Evolutionary conservation across 2,797 vertebrate genomes (phyloP).

Genomic region (Ibycter americanus): DNA sequence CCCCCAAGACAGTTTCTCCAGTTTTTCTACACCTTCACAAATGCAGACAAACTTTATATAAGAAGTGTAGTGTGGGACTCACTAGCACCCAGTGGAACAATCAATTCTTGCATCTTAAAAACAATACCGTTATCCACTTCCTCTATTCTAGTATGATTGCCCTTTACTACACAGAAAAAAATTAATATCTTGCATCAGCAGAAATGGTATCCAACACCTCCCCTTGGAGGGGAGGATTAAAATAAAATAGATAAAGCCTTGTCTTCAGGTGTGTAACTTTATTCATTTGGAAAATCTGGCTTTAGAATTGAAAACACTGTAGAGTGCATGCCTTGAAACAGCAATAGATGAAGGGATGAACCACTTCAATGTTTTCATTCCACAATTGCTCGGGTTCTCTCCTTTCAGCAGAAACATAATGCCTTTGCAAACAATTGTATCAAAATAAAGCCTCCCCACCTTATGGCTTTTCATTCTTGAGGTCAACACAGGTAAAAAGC

Average conservation of each 20-base stretch:
- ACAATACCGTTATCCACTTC: background rate
- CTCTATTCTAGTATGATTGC: background rate
- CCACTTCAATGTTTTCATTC: background rate
- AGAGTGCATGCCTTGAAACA: background rate
- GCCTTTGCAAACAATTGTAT: background rate
- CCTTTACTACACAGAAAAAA: background rate
- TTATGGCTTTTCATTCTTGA: background rate
- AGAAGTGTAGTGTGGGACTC: background rate
- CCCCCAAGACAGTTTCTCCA: background rate
- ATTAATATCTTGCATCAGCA: background rate
- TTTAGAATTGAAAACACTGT: background rate
- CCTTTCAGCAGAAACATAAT: background rate
- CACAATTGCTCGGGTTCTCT: background rate
- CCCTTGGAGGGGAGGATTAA: background rate
- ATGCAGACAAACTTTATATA: background rate
- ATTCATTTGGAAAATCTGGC: background rate
- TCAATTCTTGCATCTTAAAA: background rate
- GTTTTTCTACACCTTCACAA: background rate
- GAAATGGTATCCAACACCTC: background rate
- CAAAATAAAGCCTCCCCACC: background rate
- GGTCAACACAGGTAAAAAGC: background rate
- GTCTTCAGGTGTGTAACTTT: background rate
- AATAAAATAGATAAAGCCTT: background rate
- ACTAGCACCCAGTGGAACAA: background rate
- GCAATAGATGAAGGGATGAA: background rate